Percentiles rank a stretch among this genome's conserved stretches.
These are phyloP conservation scores for Procambarus clarkii DNA, from an alignment of 1,140 invertebrate genomes.

Conservation along the genomic window DNA sequence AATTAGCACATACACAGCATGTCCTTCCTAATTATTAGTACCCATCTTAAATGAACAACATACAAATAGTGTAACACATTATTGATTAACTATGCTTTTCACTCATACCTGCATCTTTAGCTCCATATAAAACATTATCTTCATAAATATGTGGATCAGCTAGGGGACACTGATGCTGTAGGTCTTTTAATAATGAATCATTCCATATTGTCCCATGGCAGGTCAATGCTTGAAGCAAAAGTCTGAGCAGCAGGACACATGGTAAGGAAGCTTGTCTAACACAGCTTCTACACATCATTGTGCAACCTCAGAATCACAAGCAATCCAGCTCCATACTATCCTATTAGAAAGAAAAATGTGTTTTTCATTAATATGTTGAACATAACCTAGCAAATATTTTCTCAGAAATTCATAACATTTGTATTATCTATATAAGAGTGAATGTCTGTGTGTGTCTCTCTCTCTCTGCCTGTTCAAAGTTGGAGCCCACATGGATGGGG, in stretches of 20 bases:
- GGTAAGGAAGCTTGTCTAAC: neutral
- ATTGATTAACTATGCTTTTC: neutral
- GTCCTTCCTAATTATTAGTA: too few relatives aligned
- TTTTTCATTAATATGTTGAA: neutral
- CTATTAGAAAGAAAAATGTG: neutral
- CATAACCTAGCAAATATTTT: too few relatives aligned
- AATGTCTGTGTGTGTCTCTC: too few relatives aligned
- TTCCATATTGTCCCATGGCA: neutral
- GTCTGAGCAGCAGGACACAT: neutral
- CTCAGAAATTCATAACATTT: too few relatives aligned
- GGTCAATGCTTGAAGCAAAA: neutral
- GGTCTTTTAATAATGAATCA: neutral
- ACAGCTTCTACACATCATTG: neutral
- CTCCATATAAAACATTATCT: constrained; percentile 2
- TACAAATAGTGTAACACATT: too few relatives aligned
- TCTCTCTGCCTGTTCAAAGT: too few relatives aligned
- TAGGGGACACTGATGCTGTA: neutral
- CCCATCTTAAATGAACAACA: too few relatives aligned
- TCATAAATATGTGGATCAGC: constrained; percentile 1
- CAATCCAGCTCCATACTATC: neutral
- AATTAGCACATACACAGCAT: too few relatives aligned
- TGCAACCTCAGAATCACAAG: neutral
- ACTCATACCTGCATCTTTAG: neutral
- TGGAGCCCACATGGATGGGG: too few relatives aligned
- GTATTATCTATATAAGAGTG: too few relatives aligned